phyloP scores from a whole-genome alignment of 2,888 invertebrate genomes.

The Julus scanicus region DNA sequence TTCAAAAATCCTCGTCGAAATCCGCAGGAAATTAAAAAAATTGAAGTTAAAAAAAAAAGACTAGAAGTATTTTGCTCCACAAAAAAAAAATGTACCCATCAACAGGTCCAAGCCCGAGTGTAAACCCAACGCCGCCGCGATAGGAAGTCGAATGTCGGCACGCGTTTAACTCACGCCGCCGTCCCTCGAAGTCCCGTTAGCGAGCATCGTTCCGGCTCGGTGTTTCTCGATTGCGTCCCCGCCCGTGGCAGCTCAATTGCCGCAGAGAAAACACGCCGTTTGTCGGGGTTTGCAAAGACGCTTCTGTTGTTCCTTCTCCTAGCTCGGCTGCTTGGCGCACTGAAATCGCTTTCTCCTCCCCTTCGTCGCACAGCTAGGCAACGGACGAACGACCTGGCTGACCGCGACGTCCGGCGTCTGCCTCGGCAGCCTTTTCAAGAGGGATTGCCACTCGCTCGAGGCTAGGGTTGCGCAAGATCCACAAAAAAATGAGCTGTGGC shows the following conservation, averaged over 20 bases:
- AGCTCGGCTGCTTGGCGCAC: neutral
- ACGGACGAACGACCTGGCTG: slow-evolving; percentile 39
- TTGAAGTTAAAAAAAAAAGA: no score
- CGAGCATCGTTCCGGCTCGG: neutral
- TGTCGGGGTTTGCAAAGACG: neutral
- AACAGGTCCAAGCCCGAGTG: no score
- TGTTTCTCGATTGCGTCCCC: neutral
- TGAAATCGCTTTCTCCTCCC: neutral
- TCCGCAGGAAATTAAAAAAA: no score
- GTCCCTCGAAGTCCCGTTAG: neutral
- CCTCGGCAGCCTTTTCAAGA: neutral
- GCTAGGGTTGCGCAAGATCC: neutral
- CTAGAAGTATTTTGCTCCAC: no score
- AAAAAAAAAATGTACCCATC: no score
- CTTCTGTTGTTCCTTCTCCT: neutral
- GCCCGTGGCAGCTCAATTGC: neutral
- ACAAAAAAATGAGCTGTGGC: neutral
- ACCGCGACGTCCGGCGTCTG: slow-evolving; percentile 38
- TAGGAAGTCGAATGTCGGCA: neutral
- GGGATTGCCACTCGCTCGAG: slow-evolving; percentile 7
- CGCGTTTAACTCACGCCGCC: neutral
- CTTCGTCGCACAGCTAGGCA: neutral
- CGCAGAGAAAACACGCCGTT: neutral
- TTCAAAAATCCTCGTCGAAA: no score
- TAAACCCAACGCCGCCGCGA: neutral